Evolutionary conservation across 2,888 invertebrate genomes (phyloP), one percentile per base, ranked within the genome.

Genomic region (Ennomos erosarius): DNA sequence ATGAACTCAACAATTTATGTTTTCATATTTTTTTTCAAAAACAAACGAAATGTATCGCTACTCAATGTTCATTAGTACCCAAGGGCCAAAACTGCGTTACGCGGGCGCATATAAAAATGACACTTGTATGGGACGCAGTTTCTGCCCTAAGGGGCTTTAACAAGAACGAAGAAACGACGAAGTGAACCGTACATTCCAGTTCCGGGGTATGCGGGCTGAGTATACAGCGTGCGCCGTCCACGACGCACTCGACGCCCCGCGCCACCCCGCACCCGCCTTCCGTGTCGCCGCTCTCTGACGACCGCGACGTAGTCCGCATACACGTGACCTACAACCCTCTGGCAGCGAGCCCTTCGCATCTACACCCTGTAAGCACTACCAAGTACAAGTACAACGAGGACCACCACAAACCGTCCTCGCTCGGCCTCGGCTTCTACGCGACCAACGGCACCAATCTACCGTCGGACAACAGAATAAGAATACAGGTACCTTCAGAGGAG

Each of bases 291-390:
- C 77, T 87, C 43, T 86, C 88, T 0, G 92, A 92, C 45, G 96
- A 96, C 82, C 94, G 91, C 45, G 96, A 96, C 82, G 94, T 96
- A 45, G 94, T 97, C 49, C 93, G 96, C 62, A 96, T 97, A 67
- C 96, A 96, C 84, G 96, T 97, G 53, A 96, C 96, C 1, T 96
- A 96, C 83, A 93, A 93, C 69, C 92, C 93, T 0, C 73, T 88
- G 8, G 76, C 87, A 0, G 94, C 94, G n/a, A 92, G 93, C 67
- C 94, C 94, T 10, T 89, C 89, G 1, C 89, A 85, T 55, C 78
- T 94, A 0, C 94, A 93, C 79, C 76, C 94, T 70, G 70, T 88
- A 78, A 74, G 90, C 82, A 75, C 93, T 68, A 81, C 83, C 44
- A 89, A 89, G 70, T 85, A 84, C 71, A 87, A 85, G 1, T 87